Conservation (phyloP, 2,888 invertebrate species). For the Clistopyga incitator region DNA sequence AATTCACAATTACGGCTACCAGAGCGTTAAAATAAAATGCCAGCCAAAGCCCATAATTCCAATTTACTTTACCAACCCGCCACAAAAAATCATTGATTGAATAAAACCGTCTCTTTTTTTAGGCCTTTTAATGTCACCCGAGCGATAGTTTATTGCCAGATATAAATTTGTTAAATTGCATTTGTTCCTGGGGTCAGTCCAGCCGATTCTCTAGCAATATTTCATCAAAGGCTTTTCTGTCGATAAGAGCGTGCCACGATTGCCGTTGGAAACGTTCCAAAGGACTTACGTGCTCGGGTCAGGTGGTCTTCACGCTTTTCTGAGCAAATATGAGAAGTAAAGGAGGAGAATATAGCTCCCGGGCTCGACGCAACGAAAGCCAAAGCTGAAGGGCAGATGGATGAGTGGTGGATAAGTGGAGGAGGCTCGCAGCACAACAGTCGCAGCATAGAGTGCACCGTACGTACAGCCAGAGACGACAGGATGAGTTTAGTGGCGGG, state of each 20-base stretch:
- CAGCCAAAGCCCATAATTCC: too few relatives aligned
- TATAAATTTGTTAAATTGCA: constrained; percentile 4
- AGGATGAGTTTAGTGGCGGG: constrained; percentile 82
- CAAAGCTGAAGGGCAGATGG: constrained; percentile 73
- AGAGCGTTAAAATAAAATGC: too few relatives aligned
- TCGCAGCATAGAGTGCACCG: not conserved
- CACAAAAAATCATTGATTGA: too few relatives aligned
- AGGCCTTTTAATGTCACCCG: not conserved
- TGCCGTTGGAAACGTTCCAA: constrained; percentile 14
- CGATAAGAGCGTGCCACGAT: constrained; percentile 8
- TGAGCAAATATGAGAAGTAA: not conserved
- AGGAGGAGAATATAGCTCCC: not conserved
- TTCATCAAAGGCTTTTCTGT: constrained; percentile 1
- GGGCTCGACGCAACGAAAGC: constrained; percentile 24
- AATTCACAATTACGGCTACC: too few relatives aligned
- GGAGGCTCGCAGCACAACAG: not conserved
- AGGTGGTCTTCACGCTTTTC: constrained; percentile 26
- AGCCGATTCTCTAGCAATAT: constrained; percentile 8
- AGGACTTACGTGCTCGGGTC: not conserved
- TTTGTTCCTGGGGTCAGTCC: not conserved
- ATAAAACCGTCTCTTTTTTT: not conserved
- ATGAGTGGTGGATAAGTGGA: constrained; percentile 69
- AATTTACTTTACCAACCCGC: too few relatives aligned
- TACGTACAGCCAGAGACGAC: constrained; percentile 63
- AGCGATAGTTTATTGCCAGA: not conserved